Conservation (phyloP, 1,140 invertebrate species). For the Drosophila sproati region DNA sequence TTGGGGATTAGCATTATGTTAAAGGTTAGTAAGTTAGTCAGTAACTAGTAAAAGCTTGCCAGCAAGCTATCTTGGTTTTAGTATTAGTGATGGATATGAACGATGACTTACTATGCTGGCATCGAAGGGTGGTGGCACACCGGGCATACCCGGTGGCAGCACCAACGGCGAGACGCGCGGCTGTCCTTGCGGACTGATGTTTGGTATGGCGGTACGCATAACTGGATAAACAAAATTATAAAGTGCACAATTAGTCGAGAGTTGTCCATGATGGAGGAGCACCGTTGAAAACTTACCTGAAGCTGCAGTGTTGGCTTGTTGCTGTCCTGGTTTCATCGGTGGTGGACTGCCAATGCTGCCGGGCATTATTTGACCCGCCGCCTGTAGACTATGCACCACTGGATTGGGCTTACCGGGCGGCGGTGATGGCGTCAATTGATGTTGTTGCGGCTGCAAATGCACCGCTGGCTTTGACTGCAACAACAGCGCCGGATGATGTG, state of each 20-base stretch:
- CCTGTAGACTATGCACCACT: conserved; percentile 75
- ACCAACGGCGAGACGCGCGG: conserved; percentile 85
- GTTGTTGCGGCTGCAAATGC: conserved; percentile 69
- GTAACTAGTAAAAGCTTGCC: background rate
- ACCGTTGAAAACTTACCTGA: conserved; percentile 50
- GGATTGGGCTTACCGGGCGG: conserved; percentile 62
- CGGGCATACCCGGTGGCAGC: conserved; percentile 86
- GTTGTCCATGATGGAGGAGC: background rate
- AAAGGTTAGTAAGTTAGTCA: conserved; percentile 28
- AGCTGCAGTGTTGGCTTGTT: conserved; percentile 49
- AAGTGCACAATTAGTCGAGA: conserved; percentile 20
- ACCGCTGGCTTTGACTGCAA: conserved; percentile 68
- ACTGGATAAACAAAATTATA: conserved; percentile 30
- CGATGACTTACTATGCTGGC: conserved; percentile 88
- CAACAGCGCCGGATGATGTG: conserved; percentile 65
- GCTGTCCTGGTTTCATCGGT: conserved; percentile 78
- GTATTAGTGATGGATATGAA: background rate
- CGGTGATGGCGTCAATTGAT: conserved; percentile 70
- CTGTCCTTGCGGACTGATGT: conserved; percentile 88
- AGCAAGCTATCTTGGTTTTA: background rate
- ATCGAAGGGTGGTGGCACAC: conserved; percentile 87
- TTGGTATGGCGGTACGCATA: conserved; percentile 86
- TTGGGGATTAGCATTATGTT: conserved; percentile 28
- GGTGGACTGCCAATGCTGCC: conserved; percentile 87
- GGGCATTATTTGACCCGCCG: conserved; percentile 85